phyloP scores from a whole-genome alignment of 23 tunicate species.

The Ascidia mentula region DNA sequence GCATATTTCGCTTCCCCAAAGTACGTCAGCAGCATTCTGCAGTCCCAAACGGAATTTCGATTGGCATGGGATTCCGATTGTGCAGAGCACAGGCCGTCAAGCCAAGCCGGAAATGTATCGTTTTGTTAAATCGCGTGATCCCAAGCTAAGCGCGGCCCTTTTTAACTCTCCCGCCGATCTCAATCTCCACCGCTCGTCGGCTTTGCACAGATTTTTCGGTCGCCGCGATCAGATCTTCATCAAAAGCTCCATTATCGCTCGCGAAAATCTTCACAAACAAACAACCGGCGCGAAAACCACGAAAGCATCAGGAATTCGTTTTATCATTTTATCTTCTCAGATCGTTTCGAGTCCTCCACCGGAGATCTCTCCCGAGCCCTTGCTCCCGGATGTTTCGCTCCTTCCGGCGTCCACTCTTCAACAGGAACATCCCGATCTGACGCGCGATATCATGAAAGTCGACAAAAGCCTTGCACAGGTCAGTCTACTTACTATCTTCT shows the following conservation, averaged over 20 bases:
- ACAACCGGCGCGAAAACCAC: no score
- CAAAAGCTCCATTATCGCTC: background rate
- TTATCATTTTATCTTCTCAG: constrained; percentile 6
- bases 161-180: background rate
- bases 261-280: background rate
- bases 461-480: constrained; percentile 53
- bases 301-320: no score
- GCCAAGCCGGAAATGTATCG: background rate
- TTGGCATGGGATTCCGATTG: no score
- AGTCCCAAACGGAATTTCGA: background rate
- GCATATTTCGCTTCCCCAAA: no score
- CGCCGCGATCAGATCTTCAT: background rate
- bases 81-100: no score
- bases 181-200: background rate
- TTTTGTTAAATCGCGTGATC: background rate
- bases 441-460: constrained; percentile 42
- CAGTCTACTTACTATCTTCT: background rate
- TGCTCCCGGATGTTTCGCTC: constrained; percentile 31
- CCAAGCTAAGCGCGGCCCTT: background rate
- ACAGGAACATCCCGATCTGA: constrained; percentile 36
- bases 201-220: background rate
- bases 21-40: background rate
- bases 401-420: constrained; percentile 21
- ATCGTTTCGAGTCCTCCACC: constrained; percentile 5
- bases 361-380: constrained; percentile 26